Evolutionary conservation across 2,888 invertebrate genomes (phyloP), one percentile per base, ranked within the genome.

Genomic region (Lottia gigantea): DNA sequence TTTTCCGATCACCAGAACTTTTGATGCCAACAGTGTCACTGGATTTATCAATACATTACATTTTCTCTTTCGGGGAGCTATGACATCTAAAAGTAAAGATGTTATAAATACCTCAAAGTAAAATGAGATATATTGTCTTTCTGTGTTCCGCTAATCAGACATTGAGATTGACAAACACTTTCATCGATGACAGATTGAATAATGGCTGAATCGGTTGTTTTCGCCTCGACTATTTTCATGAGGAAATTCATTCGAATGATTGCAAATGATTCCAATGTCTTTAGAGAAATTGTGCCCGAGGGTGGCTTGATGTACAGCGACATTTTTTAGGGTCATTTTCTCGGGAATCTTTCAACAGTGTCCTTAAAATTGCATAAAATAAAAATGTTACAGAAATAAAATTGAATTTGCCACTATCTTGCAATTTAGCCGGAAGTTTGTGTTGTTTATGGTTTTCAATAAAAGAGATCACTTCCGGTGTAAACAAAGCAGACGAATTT

Each of bases 121-220:
- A 81, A 83, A 71, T 86, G 86, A n/a, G 86, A 86, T 15, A 85
- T 78, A n/a, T 67, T 71, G 76, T 86, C 86, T 74, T 84, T 83
- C 46, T 71, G 70, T 23, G 83, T 75, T 0, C 84, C 83, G 26
- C 79, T 80, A 64, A 85, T 83, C 55, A 86, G 74, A 74, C 84
- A 84, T 12, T 85, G 84, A n/a, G 84, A 83, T 23, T 79, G 76
- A 12, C 70, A 25, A 0, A 84, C 83, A 8, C 69, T 26, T 0
- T 68, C 62, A 46, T 77, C 75, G 46, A 77, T 71, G 0, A 83
- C 71, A 12, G 82, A 66, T 64, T 83, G 80, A 26, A 77, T 71
- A 46, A 80, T 62, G 62, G 64, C 55, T 45, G 72, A 63, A 15
- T 55, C 8, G 14, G 76, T 67, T 47, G 67, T 72, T 26, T 65